Evolutionary conservation across 1,140 invertebrate species (phyloP), one percentile per base, ranked within the genome.

Genomic region (Pseudomyrmex flavicornis): DNA sequence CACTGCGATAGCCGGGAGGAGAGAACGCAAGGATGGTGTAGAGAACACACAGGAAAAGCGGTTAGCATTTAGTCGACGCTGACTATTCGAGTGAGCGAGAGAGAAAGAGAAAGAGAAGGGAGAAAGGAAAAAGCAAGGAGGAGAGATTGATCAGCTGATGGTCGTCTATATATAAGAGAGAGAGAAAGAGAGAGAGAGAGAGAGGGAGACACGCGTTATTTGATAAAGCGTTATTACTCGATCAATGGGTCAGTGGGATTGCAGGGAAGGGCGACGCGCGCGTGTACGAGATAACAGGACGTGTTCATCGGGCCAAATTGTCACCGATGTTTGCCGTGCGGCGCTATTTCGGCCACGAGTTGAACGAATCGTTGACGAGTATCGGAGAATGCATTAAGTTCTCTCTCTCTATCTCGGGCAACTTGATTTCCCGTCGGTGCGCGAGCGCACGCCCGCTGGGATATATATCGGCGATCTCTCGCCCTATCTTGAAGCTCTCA

Each of bases 291-390:
- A 88, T 89, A 89, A 88, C 79, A 52, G 84, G 79, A 87, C 70
- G 62, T 75, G 73, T 79, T 85, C 84, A 85, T 88, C 69, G 83
- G 35, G n/a, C 61, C 72, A 88, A 89, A 89, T 89, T 88, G 87
- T 79, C 72, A 61, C 52, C 35, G 56, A 83, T 74, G 62, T 88
- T 77, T 82, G 75, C 56, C 69, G 46, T 48, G 61, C 10, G 52
- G 58, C 58, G 69, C 76, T 87, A 75, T 84, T 77, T 73, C 44
- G 68, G 68, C 63, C 48, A 46, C 77, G 65, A 80, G 15, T 74
- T 48, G 79, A 58, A 76, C 79, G 63, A 72, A 50, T 35, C 72
- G 66, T 66, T 62, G 86, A 77, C 72, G 80, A 83, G 86, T 84
- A 87, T 87, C 61, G 85, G 86, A 65, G 17, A 84, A 84, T 85